Evolutionary conservation across 2,888 invertebrate genomes (phyloP), one percentile per base, ranked within the genome.

Genomic region (Smittia sp.): DNA sequence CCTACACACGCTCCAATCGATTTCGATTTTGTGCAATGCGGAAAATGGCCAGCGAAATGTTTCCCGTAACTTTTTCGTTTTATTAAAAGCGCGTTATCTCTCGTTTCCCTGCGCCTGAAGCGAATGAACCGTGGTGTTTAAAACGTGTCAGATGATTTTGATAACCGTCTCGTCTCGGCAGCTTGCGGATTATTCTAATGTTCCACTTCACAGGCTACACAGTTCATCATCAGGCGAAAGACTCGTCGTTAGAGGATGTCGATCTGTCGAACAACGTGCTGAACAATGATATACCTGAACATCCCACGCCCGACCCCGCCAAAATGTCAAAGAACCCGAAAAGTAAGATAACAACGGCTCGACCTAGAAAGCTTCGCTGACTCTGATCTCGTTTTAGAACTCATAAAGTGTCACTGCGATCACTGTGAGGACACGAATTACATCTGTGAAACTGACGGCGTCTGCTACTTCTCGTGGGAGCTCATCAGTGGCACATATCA

Each of bases 361-460:
- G 27, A 41, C 24, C 52, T 27, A 65, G 6, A 73, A 62, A 72
- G 20, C 32, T 39, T 58, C 1, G 38, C n/a, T 20, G 27, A 58
- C 54, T 15, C 22, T 63, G 46, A 32, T 25, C 27, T 46, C 11
- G n/a, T 74, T 74, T 52, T 69, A 81, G 81, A 78, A 77, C 76
- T 75, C 6, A 82, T 94, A 78, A 90, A 90, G 83, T 95, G 95
- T 82, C 90, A 90, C 83, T 95, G 94, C 84, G 91, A 92, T 79
- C 88, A 90, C 78, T 90, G 91, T 79, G 84, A 84, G 76, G 87
- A 89, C 13, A 86, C 86, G 72, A 93, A 94, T 80, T 85, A 88
- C 79, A 92, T 93, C 38, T 95, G 95, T 83, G 89, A 89, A 81
- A 95, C 95, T 2, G 93, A 94, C 83, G 95, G 95, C 58, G 90